phyloP scores from a whole-genome alignment of 2,797 vertebrate genomes.

The Rousettus madagascariensis region DNA sequence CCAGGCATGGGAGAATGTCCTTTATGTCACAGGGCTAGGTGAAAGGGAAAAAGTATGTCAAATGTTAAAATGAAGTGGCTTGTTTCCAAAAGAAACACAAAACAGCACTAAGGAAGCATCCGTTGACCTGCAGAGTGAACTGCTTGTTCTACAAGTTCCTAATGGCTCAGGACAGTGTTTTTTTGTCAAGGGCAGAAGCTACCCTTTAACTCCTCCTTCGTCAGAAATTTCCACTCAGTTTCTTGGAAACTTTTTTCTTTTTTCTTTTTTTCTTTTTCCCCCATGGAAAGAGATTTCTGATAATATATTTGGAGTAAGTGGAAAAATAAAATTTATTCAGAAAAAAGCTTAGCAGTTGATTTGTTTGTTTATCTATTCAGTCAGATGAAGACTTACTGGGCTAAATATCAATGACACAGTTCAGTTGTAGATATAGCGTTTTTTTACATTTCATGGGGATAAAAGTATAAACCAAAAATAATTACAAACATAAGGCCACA shows the following conservation, averaged over 20 bases:
- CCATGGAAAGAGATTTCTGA: neutral
- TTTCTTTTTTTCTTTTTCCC: too few species aligned
- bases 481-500: neutral
- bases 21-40: neutral
- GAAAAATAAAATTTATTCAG: constrained; percentile 29
- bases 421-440: neutral
- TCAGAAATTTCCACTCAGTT: neutral
- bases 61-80: neutral
- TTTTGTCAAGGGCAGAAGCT: neutral
- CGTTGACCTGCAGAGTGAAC: neutral
- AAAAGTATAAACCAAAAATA: neutral
- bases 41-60: neutral
- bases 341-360: neutral
- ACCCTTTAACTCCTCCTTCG: neutral
- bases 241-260: neutral
- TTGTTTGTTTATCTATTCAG: constrained; percentile 35
- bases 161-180: neutral
- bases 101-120: neutral
- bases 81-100: constrained; percentile 20
- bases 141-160: neutral
- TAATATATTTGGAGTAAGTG: constrained; percentile 29
- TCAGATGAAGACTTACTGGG: neutral
- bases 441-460: neutral
- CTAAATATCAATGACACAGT: neutral
- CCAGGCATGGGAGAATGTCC: neutral